phyloP scores from a whole-genome alignment of 2,113 vertebrate genomes.

The Epinephelus lanceolatus region DNA sequence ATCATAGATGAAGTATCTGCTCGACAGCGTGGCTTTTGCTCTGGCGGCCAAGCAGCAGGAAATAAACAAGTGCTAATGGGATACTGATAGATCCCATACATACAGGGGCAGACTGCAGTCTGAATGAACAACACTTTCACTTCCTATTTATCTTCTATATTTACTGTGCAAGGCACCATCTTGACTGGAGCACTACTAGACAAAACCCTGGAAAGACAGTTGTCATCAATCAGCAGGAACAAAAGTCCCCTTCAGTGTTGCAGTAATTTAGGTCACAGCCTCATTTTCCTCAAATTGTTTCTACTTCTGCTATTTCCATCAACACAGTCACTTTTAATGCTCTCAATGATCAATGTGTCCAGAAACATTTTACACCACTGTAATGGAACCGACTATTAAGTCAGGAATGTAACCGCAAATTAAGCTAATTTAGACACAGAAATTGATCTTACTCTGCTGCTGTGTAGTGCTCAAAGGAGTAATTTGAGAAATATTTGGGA shows the following conservation, averaged over 20 bases:
- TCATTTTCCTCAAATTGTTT: background rate
- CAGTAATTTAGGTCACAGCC: background rate
- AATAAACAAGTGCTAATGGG: conserved; percentile 16
- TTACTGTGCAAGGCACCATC: background rate
- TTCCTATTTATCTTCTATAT: background rate
- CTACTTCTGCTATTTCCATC: background rate
- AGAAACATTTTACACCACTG: background rate
- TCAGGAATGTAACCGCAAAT: background rate
- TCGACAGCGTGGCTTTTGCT: conserved; percentile 9
- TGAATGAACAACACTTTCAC: conserved; percentile 5
- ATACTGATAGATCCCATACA: background rate
- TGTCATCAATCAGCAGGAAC: background rate
- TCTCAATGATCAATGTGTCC: background rate
- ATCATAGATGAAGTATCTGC: conserved; percentile 34
- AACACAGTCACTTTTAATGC: background rate
- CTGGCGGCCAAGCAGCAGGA: background rate
- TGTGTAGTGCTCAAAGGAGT: background rate
- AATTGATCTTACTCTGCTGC: background rate
- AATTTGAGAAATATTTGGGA: background rate
- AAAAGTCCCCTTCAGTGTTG: background rate
- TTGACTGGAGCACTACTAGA: background rate
- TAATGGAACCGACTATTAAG: background rate
- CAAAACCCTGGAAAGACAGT: background rate
- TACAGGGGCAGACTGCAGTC: background rate
- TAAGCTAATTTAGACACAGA: background rate